These are phyloP conservation scores for Drosophila melanogaster DNA, from an alignment of 1,140 invertebrate genomes.

Conservation along the genomic window Release_6_plus_ISO1_MT NT_033777.3:20088501-20089000, in stretches of 20 bases:
- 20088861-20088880: no score
- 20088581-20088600: conserved; percentile 41
- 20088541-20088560: conserved; percentile 32
- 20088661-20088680: conserved; percentile 40
- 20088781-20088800: conserved; percentile 65
- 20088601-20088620: conserved; percentile 52
- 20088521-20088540: conserved; percentile 41
- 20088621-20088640: conserved; percentile 45
- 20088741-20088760: conserved; percentile 71
- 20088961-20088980: conserved; percentile 81
- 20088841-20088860: conserved; percentile 43
- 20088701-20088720: conserved; percentile 81
- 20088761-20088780: conserved; percentile 15
- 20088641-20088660: background rate
- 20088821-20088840: conserved; percentile 62
- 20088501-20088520: conserved; percentile 23
- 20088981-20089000: conserved; percentile 82
- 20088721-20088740: conserved; percentile 72
- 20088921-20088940: conserved; percentile 20
- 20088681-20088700: conserved; percentile 79
- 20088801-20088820: conserved; percentile 43
- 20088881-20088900: conserved; percentile 59
- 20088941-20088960: conserved; percentile 54
- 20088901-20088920: conserved; percentile 80
- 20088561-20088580: conserved; percentile 13